A percentile compares a stretch with the other conserved stretches of the same genome.
phyloP scores from a whole-genome alignment of 2,113 vertebrate species.

The Hippolais icterina region DNA sequence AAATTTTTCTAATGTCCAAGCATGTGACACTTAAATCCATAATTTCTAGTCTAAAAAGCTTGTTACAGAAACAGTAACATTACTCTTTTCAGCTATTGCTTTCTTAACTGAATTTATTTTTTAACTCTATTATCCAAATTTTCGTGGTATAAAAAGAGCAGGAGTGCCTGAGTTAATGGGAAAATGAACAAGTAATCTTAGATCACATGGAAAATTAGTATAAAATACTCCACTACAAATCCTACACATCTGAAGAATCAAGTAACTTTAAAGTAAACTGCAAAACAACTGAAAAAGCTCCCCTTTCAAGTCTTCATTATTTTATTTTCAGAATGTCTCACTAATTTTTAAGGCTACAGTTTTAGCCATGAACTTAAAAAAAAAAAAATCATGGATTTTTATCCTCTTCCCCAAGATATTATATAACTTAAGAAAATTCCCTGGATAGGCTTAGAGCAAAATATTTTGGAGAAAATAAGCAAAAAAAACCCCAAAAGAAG shows the following conservation, averaged over 20 bases:
- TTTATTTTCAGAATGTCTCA: neutral
- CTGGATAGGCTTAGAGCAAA: neutral
- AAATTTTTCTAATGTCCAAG: neutral
- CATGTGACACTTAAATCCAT: neutral
- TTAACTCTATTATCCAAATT: neutral
- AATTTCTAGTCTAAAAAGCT: neutral
- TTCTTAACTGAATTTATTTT: neutral
- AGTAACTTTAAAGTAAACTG: neutral
- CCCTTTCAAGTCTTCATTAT: neutral
- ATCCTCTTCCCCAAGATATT: neutral
- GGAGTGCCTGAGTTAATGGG: neutral
- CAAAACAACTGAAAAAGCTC: neutral
- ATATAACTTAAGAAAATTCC: neutral
- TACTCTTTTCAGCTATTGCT: neutral
- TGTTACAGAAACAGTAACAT: neutral
- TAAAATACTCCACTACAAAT: neutral
- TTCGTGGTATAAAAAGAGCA: neutral
- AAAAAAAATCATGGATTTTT: neutral
- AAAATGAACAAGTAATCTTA: neutral
- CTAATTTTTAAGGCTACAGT: neutral
- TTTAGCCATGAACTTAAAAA: neutral
- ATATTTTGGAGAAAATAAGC: neutral
- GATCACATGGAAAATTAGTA: neutral
- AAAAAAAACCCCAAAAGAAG: neutral
- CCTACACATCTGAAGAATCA: neutral